Conservation (phyloP, 2,113 vertebrate species). For the Onychorhynchus coronatus region DNA sequence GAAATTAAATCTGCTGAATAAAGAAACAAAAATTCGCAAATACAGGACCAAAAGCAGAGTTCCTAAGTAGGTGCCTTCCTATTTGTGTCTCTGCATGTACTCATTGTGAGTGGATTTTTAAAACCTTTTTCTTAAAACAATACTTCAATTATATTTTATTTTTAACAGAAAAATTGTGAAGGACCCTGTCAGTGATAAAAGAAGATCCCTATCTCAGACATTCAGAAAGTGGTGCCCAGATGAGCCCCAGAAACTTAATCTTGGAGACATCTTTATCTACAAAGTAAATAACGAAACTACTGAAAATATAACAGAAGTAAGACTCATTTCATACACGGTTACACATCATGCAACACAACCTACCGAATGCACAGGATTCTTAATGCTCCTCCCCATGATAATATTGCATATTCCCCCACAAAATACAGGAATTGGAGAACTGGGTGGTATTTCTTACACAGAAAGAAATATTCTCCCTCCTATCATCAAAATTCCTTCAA, state of each 20-base stretch:
- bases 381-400: background rate
- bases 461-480: background rate
- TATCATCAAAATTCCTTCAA: background rate
- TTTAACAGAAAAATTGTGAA: background rate
- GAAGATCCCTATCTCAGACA: background rate
- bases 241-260: background rate
- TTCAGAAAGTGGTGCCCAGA: background rate
- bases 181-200: background rate
- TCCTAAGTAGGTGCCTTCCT: background rate
- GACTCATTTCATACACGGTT: background rate
- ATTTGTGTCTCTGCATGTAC: background rate
- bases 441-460: background rate
- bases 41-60: background rate
- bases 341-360: background rate
- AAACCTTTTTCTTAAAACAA: background rate
- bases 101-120: fast-evolving
- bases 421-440: fast-evolving
- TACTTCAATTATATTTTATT: background rate
- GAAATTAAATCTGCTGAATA: constrained; percentile 18
- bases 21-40: background rate
- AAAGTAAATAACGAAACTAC: background rate
- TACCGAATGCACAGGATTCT: background rate
- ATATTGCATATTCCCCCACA: background rate
- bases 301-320: background rate
- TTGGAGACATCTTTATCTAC: background rate